Conservation (phyloP, 2,888 invertebrate genomes). For the Mechanitis mazaeus region DNA sequence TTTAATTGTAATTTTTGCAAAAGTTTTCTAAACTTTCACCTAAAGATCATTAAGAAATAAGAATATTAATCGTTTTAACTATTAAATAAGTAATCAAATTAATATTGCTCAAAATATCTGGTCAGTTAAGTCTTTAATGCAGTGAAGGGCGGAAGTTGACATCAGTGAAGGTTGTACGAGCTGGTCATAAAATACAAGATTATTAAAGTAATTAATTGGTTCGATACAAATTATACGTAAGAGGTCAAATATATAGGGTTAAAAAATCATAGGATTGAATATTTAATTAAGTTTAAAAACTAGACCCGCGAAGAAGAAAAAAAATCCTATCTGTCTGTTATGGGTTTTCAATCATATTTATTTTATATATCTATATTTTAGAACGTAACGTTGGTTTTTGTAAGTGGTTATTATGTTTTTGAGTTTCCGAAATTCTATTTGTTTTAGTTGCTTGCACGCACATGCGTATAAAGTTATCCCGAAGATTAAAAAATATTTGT, state of each 20-base stretch:
- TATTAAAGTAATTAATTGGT: constrained; percentile 1
- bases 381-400: no score
- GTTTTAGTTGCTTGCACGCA: no score
- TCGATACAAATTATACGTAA: background rate
- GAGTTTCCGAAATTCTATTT: no score
- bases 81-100: background rate
- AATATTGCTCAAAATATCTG: background rate
- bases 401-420: no score
- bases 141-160: constrained; percentile 36
- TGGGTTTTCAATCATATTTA: no score
- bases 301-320: no score
- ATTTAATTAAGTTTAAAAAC: background rate
- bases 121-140: background rate
- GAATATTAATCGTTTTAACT: background rate
- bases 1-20: no score
- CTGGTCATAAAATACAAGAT: background rate
- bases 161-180: constrained; percentile 28
- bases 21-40: no score
- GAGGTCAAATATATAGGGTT: background rate
- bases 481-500: no score
- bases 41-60: background rate
- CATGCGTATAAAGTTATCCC: no score
- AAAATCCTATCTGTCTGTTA: no score
- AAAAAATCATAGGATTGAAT: background rate
- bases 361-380: no score